Conservation (phyloP, 2,888 invertebrate genomes). For the Quadroppia sp. region DNA sequence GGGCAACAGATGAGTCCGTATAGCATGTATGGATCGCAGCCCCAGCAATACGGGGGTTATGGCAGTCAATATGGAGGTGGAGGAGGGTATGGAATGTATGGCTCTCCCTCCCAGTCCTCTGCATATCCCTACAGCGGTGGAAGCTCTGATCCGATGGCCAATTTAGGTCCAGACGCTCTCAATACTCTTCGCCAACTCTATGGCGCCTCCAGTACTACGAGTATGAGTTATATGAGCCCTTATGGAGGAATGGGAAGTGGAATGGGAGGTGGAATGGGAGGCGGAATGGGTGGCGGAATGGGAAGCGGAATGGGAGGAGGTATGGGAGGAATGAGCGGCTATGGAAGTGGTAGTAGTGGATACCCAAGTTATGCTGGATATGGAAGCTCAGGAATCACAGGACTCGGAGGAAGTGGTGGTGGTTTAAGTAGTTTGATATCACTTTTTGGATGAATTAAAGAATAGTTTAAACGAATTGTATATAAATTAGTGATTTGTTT, state of each 20-base stretch:
- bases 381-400: too few relatives aligned
- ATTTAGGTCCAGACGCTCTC: not conserved
- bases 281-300: slow-evolving; percentile 13
- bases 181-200: not conserved
- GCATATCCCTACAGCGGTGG: not conserved
- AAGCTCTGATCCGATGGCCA: not conserved
- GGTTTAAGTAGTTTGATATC: slow-evolving; percentile 23
- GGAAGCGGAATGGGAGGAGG: too few relatives aligned
- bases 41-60: not conserved
- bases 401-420: slow-evolving; percentile 2
- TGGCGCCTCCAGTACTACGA: not conserved
- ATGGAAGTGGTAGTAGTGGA: not conserved
- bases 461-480: not conserved
- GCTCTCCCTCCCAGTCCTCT: not conserved
- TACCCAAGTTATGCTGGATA: too few relatives aligned
- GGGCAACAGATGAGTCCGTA: slow-evolving; percentile 14
- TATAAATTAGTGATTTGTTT: too few relatives aligned
- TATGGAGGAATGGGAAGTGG: too few relatives aligned
- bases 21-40: not conserved
- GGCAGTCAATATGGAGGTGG: slow-evolving; percentile 16
- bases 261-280: not conserved
- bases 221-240: slow-evolving; percentile 24
- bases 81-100: slow-evolving; percentile 22
- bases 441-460: slow-evolving; percentile 14
- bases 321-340: slow-evolving; percentile 23